phyloP scores from a whole-genome alignment of 2,797 vertebrate genomes.

The Meriones psammophilus region DNA sequence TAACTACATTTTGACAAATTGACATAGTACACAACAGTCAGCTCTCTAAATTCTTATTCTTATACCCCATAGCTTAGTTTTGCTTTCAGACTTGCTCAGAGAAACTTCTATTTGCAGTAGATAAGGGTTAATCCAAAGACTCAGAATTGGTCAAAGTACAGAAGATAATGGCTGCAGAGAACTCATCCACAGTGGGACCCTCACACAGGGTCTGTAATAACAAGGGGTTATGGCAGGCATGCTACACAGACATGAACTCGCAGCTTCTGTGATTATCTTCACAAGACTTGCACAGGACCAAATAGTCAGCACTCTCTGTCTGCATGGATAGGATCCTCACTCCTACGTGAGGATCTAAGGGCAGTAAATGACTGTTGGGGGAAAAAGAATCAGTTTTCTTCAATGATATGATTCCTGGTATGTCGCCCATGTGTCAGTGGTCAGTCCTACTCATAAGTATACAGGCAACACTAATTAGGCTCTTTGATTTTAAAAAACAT shows the following conservation, averaged over 20 bases:
- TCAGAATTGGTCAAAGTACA: neutral
- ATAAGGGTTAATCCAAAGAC: neutral
- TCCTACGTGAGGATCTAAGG: neutral
- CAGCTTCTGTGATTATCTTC: neutral
- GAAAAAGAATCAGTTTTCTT: neutral
- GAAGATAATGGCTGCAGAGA: too few relatives aligned
- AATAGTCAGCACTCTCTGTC: neutral
- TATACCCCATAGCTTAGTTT: too few relatives aligned
- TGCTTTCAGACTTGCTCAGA: neutral
- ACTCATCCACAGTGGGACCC: neutral
- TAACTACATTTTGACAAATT: neutral
- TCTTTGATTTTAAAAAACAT: neutral
- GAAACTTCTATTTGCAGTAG: neutral
- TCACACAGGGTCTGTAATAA: neutral
- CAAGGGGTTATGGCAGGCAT: neutral
- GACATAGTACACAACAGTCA: neutral
- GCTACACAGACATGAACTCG: neutral
- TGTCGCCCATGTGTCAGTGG: neutral
- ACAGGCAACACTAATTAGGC: neutral
- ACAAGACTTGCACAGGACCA: neutral
- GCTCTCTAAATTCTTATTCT: too few relatives aligned
- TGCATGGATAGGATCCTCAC: neutral
- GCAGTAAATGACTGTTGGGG: neutral
- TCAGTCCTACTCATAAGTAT: neutral
- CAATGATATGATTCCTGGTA: neutral